A percentile compares a stretch with the other conserved stretches of the same genome.
These are phyloP conservation scores for Anableps anableps DNA, from an alignment of 2,797 vertebrate species.

Conservation along the genomic window DNA sequence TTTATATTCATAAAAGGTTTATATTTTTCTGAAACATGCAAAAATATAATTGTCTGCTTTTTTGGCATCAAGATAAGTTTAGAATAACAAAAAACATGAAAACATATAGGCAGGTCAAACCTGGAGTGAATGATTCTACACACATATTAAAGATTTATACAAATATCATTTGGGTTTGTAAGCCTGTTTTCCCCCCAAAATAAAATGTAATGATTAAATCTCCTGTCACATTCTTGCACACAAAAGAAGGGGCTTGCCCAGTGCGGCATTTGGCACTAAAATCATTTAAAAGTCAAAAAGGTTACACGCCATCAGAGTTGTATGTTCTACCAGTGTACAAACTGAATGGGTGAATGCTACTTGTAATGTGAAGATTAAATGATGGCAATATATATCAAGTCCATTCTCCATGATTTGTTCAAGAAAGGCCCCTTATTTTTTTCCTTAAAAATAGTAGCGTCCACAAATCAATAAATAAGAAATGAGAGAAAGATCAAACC, in stretches of 20 bases:
- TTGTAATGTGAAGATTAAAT: too few species aligned
- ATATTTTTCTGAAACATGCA: neutral
- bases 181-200: neutral
- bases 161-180: neutral
- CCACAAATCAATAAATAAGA: neutral
- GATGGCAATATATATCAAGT: neutral
- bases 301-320: neutral
- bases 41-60: neutral
- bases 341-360: neutral
- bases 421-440: neutral
- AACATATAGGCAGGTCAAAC: neutral
- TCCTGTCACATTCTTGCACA: neutral
- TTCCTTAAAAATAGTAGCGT: neutral
- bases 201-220: neutral
- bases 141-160: neutral
- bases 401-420: neutral
- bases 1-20: neutral
- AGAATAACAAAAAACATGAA: neutral
- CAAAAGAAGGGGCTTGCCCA: neutral
- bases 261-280: neutral
- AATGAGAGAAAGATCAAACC: neutral
- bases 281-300: neutral
- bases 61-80: neutral
- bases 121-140: neutral
- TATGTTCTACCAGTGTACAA: neutral